A percentile compares a stretch with the other conserved stretches of the same genome.
These are phyloP conservation scores for Clistopyga incitator DNA, from an alignment of 2,888 invertebrate genomes.

Conservation along the genomic window DNA sequence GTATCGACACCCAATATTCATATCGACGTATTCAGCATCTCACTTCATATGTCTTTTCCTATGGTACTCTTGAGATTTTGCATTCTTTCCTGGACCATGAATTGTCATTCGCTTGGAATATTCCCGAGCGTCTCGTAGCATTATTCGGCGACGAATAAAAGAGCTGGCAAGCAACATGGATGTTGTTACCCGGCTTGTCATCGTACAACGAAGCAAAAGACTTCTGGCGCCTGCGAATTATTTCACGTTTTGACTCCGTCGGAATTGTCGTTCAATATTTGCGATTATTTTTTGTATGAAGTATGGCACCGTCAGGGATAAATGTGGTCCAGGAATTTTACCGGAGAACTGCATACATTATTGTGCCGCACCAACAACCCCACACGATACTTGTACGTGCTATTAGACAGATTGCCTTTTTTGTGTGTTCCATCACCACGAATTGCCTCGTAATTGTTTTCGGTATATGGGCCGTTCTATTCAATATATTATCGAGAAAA, in stretches of 20 bases:
- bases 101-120: neutral
- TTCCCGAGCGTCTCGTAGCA: neutral
- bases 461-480: neutral
- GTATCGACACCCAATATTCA: slow-evolving; percentile 20
- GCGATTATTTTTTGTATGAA: slow-evolving; percentile 26
- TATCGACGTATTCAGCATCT: slow-evolving; percentile 6
- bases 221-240: slow-evolving; percentile 16
- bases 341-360: neutral
- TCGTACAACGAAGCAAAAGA: slow-evolving; percentile 25
- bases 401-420: slow-evolving; percentile 23
- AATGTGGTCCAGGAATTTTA: slow-evolving; percentile 16
- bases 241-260: slow-evolving; percentile 13
- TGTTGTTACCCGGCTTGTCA: slow-evolving; percentile 19
- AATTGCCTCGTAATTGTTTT: slow-evolving; percentile 19
- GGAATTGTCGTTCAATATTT: slow-evolving; percentile 28
- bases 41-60: neutral
- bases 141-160: neutral
- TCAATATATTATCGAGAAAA: slow-evolving; percentile 8
- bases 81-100: neutral
- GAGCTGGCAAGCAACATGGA: slow-evolving; percentile 5
- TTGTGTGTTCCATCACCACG: neutral
- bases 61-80: neutral
- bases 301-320: slow-evolving; percentile 17
- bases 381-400: slow-evolving; percentile 10
- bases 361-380: neutral